phyloP scores from a whole-genome alignment of 2,888 invertebrate species.

The Colostygia pectinataria region DNA sequence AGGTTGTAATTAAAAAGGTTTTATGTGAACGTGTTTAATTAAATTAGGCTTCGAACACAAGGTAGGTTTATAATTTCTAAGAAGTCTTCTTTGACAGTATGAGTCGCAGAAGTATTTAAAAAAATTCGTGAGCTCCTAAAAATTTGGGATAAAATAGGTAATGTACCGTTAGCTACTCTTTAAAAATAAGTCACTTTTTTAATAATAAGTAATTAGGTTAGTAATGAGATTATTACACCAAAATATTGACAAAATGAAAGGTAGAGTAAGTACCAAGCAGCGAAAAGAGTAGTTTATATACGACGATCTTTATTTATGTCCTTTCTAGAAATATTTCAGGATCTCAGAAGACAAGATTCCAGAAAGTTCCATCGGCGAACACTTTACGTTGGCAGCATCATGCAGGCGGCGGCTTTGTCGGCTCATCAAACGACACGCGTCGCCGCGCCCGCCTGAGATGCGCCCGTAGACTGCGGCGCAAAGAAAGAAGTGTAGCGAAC shows the following conservation, averaged over 20 bases:
- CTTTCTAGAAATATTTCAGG: slow-evolving; percentile 15
- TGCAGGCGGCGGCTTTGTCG: slow-evolving; percentile 69
- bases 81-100: slow-evolving; percentile 12
- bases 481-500: slow-evolving; percentile 1
- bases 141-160: too few species aligned
- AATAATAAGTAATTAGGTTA: too few species aligned
- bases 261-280: too few species aligned
- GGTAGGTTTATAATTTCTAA: slow-evolving; percentile 28
- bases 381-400: slow-evolving; percentile 43
- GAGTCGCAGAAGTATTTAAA: slow-evolving; percentile 1
- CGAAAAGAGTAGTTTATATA: too few species aligned
- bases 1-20: slow-evolving; percentile 39
- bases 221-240: too few species aligned
- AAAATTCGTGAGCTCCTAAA: too few species aligned
- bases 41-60: slow-evolving; percentile 31
- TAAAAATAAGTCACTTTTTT: too few species aligned
- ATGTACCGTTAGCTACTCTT: too few species aligned
- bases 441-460: slow-evolving; percentile 49
- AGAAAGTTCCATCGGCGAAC: slow-evolving; percentile 22
- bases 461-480: slow-evolving; percentile 35
- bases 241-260: too few species aligned
- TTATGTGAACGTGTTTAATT: slow-evolving; percentile 29
- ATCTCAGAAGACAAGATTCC: slow-evolving; percentile 18
- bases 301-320: neutral
- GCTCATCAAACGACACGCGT: slow-evolving; percentile 70